A percentile compares a stretch with the other conserved stretches of the same genome.
phyloP scores from a whole-genome alignment of 2,888 invertebrate species.

The Agrotis segetum region DNA sequence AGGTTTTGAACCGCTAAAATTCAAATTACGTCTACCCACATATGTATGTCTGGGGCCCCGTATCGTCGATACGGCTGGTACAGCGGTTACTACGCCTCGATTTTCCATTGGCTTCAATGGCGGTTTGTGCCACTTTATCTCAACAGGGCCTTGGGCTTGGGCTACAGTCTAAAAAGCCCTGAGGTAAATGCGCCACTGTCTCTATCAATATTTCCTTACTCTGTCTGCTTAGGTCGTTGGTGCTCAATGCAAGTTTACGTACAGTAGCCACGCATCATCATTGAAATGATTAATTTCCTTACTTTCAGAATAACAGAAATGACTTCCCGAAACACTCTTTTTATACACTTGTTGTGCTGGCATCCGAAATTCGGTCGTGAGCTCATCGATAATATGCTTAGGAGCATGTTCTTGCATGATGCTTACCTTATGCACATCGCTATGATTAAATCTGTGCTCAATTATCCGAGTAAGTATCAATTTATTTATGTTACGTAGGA shows the following conservation, averaged over 20 bases:
- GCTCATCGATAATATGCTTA: constrained; percentile 80
- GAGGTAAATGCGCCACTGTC: too few species aligned
- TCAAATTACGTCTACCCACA: too few species aligned
- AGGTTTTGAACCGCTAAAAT: too few species aligned
- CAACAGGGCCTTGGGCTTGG: too few species aligned
- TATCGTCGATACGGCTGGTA: too few species aligned
- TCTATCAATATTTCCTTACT: too few species aligned
- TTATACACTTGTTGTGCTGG: constrained; percentile 92
- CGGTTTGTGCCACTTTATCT: too few species aligned
- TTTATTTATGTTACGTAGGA: not conserved
- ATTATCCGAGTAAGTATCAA: constrained; percentile 76
- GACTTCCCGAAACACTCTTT: constrained; percentile 90
- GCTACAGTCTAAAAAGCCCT: too few species aligned
- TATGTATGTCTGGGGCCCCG: too few species aligned
- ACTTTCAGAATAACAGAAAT: constrained; percentile 83
- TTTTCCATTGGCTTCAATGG: too few species aligned
- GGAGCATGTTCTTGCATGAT: constrained; percentile 88
- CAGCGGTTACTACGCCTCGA: too few species aligned
- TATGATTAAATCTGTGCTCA: constrained; percentile 87
- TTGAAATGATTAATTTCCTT: not conserved
- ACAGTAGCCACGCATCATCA: not conserved
- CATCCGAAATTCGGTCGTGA: constrained; percentile 79
- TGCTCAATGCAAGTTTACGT: not conserved
- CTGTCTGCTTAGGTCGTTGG: not conserved
- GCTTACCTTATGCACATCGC: constrained; percentile 87